Percentiles rank a stretch among this genome's conserved stretches.
Evolutionary conservation across 2,888 invertebrate genomes (phyloP).

Genomic region (Agriopis aurantiaria): DNA sequence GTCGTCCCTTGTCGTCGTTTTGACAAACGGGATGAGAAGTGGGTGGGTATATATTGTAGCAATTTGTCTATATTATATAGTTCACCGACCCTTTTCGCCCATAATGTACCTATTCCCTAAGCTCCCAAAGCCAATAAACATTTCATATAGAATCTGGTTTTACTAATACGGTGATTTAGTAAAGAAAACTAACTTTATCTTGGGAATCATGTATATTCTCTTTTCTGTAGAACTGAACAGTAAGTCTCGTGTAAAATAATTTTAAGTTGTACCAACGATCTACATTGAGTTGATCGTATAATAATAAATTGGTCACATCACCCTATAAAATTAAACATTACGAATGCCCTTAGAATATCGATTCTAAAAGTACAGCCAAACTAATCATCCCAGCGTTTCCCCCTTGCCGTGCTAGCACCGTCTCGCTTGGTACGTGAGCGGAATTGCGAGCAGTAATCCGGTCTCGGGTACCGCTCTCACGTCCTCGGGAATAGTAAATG

Average conservation of each 20-base stretch:
- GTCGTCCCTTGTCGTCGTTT: conserved; percentile 61
- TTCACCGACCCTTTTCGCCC: conserved; percentile 71
- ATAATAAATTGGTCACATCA: conserved; percentile 21
- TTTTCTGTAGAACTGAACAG: too few species aligned
- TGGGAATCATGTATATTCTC: too few species aligned
- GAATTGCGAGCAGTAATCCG: conserved; percentile 69
- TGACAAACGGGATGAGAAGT: conserved; percentile 63
- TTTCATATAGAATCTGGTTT: conserved; percentile 55
- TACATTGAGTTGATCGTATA: too few species aligned
- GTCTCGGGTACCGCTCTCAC: conserved; percentile 57
- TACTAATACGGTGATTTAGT: too few species aligned
- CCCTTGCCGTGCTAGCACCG: conserved; percentile 56
- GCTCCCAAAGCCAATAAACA: conserved; percentile 64
- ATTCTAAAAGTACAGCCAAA: conserved; percentile 64
- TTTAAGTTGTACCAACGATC: too few species aligned
- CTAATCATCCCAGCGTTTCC: conserved; percentile 64
- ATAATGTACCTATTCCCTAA: conserved; percentile 53
- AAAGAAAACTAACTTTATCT: too few species aligned
- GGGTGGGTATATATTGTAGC: conserved; percentile 61
- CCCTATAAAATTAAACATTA: too few species aligned
- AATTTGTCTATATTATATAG: conserved; percentile 67
- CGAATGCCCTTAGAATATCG: conserved; percentile 58
- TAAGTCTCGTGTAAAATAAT: too few species aligned
- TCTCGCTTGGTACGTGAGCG: conserved; percentile 65
- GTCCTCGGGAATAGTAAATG: conserved; percentile 61